A percentile compares a stretch with the other conserved stretches of the same genome.
Evolutionary conservation across 2,888 invertebrate species (phyloP).

Genomic region (Clanis bilineata): DNA sequence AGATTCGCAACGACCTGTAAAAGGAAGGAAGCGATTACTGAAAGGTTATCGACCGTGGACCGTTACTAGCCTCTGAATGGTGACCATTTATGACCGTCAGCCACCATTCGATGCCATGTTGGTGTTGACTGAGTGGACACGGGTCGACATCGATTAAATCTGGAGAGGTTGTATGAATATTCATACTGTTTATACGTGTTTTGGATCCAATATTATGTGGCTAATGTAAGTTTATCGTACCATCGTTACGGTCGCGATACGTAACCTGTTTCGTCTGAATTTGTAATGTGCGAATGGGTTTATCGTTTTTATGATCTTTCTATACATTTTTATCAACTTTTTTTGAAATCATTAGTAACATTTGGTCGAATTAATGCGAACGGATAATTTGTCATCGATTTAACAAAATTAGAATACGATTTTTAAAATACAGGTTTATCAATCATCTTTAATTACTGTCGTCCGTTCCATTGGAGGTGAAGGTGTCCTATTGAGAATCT

Average conservation of each 20-base stretch:
- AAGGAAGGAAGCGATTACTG: constrained; percentile 78
- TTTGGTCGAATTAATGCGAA: not conserved
- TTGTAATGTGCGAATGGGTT: not conserved
- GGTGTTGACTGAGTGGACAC: constrained; percentile 38
- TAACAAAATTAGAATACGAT: not conserved
- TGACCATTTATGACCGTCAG: constrained; percentile 51
- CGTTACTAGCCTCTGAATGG: constrained; percentile 62
- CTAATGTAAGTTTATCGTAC: constrained; percentile 2
- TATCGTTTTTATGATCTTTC: not conserved
- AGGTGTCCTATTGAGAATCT: not conserved
- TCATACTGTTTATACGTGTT: constrained; percentile 49
- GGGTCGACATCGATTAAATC: constrained; percentile 58
- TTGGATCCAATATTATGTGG: constrained; percentile 26
- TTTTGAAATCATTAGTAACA: not conserved
- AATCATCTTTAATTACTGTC: not conserved
- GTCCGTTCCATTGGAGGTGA: not conserved
- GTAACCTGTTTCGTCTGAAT: constrained; percentile 2
- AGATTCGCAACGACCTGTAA: constrained; percentile 67
- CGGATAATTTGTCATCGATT: not conserved
- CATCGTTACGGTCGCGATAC: not conserved
- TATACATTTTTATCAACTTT: not conserved
- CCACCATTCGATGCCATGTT: constrained; percentile 37
- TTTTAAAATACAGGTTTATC: too few relatives aligned
- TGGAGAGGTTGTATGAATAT: constrained; percentile 59
- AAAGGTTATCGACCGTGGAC: constrained; percentile 74